A percentile compares a stretch with the other conserved stretches of the same genome.
Conservation (phyloP, 2,888 invertebrate genomes). For the Trimorus sp. region DNA sequence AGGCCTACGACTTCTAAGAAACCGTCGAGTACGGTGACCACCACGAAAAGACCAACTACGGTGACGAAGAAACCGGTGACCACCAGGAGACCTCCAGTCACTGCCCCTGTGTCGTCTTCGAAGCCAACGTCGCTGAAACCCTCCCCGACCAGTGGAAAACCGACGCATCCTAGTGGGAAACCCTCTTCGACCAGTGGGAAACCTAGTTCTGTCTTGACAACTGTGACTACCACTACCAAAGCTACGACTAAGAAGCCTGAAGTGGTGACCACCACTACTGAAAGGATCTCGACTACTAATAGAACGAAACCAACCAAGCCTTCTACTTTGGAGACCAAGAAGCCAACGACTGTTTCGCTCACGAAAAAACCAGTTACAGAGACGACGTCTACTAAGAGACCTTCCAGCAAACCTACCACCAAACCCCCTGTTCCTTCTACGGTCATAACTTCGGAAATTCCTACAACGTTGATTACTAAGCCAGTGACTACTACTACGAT, state of each 20-base stretch:
- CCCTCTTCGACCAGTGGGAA: constrained; percentile 8
- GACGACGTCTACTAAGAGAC: constrained; percentile 56
- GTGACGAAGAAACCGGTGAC: constrained; percentile 19
- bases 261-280: constrained; percentile 24
- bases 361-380: constrained; percentile 62
- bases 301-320: constrained; percentile 62
- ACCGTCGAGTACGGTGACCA: constrained; percentile 69
- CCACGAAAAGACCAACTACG: constrained; percentile 69
- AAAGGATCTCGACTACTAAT: constrained; percentile 51
- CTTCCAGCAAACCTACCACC: constrained; percentile 59
- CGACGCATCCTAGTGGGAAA: constrained; percentile 9
- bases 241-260: constrained; percentile 18
- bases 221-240: constrained; percentile 22
- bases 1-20: constrained; percentile 70
- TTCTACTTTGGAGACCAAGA: constrained; percentile 59
- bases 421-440: constrained; percentile 52
- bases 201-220: not conserved
- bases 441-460: constrained; percentile 52
- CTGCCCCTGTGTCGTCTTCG: constrained; percentile 31
- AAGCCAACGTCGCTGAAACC: constrained; percentile 30
- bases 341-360: constrained; percentile 68
- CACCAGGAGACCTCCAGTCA: constrained; percentile 41
- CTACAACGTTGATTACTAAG: constrained; percentile 31
- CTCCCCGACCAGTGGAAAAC: not conserved
- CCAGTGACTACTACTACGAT: constrained; percentile 46